A percentile compares a stretch with the other conserved stretches of the same genome.
Conservation (phyloP, 2,888 invertebrate species). For the Idaea straminata region DNA sequence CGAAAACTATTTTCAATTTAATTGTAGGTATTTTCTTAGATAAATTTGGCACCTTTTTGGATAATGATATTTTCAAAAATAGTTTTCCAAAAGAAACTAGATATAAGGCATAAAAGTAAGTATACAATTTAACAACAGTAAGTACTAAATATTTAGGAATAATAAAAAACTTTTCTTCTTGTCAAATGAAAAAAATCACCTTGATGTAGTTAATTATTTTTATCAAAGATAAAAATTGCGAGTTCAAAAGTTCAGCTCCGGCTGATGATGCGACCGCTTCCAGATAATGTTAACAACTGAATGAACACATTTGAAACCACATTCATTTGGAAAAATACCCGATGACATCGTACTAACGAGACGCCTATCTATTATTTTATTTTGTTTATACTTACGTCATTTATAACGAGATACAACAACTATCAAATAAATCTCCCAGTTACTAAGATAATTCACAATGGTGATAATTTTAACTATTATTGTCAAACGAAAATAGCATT, state of each 20-base stretch:
- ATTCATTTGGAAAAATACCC: background rate
- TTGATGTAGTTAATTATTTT: background rate
- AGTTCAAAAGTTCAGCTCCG: background rate
- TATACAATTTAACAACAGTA: no score
- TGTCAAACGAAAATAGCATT: background rate
- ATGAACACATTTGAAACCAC: background rate
- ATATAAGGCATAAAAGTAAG: no score
- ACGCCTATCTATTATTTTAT: conserved; percentile 1
- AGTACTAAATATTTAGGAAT: no score
- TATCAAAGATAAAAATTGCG: background rate
- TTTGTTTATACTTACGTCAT: background rate
- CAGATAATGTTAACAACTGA: background rate
- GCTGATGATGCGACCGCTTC: background rate
- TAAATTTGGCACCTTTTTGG: no score
- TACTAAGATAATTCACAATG: background rate
- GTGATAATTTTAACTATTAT: background rate
- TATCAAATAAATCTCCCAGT: background rate
- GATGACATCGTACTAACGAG: background rate
- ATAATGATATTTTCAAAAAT: no score
- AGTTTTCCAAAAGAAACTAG: no score
- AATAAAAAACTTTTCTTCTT: background rate
- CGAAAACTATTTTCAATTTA: no score
- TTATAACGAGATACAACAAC: background rate
- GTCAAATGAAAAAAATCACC: background rate
- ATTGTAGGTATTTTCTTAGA: no score